Base-by-base conservation (phyloP, 2,113 vertebrate species). In the Leucopsar rothschildi region DNA sequence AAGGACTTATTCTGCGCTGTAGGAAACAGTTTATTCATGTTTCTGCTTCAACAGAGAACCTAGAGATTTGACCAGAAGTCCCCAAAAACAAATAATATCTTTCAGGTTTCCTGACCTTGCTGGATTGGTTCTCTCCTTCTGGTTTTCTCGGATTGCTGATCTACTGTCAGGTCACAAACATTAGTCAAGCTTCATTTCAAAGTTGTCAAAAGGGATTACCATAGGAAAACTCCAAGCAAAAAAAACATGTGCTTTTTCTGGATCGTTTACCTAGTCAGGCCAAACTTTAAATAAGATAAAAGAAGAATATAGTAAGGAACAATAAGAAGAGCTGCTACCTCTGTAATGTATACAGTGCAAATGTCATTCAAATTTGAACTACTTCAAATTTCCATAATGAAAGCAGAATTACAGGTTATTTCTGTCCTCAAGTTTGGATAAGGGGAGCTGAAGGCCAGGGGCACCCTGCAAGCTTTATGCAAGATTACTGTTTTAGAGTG, bases 331-430 rank as follows among this genome's bases (percentile, higher is more conserved):
- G 23, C 60, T 79, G 42, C 17, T 91, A 56, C 31, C 88, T 80
- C 71, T 59, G 25, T 53, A 82, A 69, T 6, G n/a, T 75, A 37
- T 22, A 47, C 13, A 57, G 61, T 29, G n/a, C 63, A 83, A 90
- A 42, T 0, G 3, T 25, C 52, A 86, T 61, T 90, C 23, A 70
- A 50, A 82, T 73, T 39, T 33, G 22, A 88, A 52, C 45, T 55
- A 88, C 31, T 92, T 69, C 11, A 1, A 23, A 72, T 50, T 65
- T 65, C 50, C 59, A 80, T 27, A 55, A 42, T 8, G 35, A 69
- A 80, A 68, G 49, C 47, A 82, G 82, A 92, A 93, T 76, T 60
- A 76, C 45, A 84, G 75, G 73, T 87, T 92, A 92, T 70, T 95
- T 90, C 55, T 85, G 73, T 63, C 42, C 57, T 87, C 0, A 0